These are phyloP conservation scores for Macrobrachium nipponense DNA, from an alignment of 1,140 invertebrate species.

Conservation along the genomic window DNA sequence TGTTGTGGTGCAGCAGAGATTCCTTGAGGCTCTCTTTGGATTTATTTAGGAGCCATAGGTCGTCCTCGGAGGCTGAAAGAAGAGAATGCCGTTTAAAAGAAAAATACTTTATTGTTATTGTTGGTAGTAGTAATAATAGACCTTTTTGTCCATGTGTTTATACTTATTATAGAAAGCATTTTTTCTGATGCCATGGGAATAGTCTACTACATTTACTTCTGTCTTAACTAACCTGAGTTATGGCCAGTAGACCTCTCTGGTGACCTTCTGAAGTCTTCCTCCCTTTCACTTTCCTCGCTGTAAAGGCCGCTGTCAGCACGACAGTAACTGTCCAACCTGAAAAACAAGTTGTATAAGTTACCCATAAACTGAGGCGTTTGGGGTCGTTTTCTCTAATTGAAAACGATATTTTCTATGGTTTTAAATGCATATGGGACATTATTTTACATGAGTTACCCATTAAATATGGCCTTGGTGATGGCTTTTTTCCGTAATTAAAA, in stretches of 20 bases:
- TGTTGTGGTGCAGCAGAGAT: neutral
- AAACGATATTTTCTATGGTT: too few relatives aligned
- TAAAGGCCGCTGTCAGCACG: constrained; percentile 43
- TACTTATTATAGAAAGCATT: too few relatives aligned
- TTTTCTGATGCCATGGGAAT: neutral
- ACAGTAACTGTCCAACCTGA: constrained; percentile 23
- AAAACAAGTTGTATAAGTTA: neutral
- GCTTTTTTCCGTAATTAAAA: too few relatives aligned
- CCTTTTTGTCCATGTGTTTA: too few relatives aligned
- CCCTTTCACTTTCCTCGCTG: constrained; percentile 44
- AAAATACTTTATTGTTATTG: too few relatives aligned
- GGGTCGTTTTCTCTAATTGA: too few relatives aligned
- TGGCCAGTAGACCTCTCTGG: constrained; percentile 35
- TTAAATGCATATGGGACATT: too few relatives aligned
- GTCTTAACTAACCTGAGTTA: constrained; percentile 17
- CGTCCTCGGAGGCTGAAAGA: constrained; percentile 34
- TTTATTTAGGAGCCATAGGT: constrained; percentile 23
- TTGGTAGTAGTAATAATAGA: too few relatives aligned
- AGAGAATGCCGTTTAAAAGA: neutral
- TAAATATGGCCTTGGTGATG: too few relatives aligned
- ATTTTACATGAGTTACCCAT: too few relatives aligned
- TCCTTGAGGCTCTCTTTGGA: neutral
- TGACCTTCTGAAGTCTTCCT: constrained; percentile 21
- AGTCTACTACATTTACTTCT: neutral
- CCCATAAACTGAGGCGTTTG: too few relatives aligned